A percentile compares a stretch with the other conserved stretches of the same genome.
phyloP scores from a whole-genome alignment of 2,888 invertebrate species.

The Chaitophorus viminalis region DNA sequence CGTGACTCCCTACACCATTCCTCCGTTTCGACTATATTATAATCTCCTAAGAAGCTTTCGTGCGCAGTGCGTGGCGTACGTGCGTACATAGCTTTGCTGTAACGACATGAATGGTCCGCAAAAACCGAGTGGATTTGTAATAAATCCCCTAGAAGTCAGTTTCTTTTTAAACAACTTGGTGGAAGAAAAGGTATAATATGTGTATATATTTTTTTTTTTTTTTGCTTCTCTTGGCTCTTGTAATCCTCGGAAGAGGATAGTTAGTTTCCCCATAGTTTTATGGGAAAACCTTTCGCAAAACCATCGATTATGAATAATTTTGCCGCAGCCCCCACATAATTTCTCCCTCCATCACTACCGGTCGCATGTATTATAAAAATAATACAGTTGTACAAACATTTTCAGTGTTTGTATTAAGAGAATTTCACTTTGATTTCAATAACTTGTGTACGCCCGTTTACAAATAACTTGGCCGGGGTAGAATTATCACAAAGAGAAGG shows the following conservation, averaged over 20 bases:
- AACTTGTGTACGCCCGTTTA: not conserved
- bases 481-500: not conserved
- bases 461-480: not conserved
- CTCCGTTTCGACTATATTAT: not conserved
- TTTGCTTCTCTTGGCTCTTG: not conserved
- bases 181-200: not conserved
- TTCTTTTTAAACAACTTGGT: not conserved
- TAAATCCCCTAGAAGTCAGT: conserved; percentile 36
- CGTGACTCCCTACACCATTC: not conserved
- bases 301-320: not conserved
- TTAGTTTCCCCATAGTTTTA: too few relatives aligned
- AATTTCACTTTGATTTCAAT: not conserved
- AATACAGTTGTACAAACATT: not conserved
- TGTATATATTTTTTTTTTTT: not conserved
- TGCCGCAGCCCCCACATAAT: not conserved
- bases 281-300: not conserved
- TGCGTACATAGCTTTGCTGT: not conserved
- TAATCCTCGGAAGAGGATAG: not conserved
- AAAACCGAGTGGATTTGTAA: conserved; percentile 30
- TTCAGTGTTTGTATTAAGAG: not conserved
- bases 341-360: not conserved
- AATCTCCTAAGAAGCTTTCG: conserved; percentile 20
- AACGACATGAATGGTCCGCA: not conserved
- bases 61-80: not conserved
- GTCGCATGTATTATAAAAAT: not conserved